These are phyloP conservation scores for Siphlonurus alternatus DNA, from an alignment of 2,888 invertebrate genomes.

Conservation along the genomic window DNA sequence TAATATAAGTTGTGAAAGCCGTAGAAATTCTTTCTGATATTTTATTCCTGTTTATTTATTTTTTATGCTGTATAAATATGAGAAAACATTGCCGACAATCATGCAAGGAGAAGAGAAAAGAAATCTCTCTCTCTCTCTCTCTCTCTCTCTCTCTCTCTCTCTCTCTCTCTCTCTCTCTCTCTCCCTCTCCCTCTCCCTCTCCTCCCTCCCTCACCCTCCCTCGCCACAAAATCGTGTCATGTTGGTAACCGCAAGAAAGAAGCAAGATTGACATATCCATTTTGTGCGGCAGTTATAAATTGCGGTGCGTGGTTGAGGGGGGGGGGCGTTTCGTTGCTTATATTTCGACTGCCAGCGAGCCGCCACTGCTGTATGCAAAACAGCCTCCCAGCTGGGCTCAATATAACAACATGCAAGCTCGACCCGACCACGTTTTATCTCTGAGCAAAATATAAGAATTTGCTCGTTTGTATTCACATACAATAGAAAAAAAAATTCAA, in stretches of 20 bases:
- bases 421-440: neutral
- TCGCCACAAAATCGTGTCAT: neutral
- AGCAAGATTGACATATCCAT: slow-evolving; percentile 1
- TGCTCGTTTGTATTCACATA: too few relatives aligned
- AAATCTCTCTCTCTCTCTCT: neutral
- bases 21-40: too few relatives aligned
- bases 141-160: slow-evolving; percentile 1
- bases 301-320: neutral
- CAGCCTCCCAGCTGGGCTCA: neutral
- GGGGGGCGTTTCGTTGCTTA: neutral
- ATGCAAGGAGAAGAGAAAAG: too few relatives aligned
- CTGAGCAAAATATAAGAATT: too few relatives aligned
- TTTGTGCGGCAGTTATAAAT: slow-evolving; percentile 2
- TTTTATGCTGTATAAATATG: too few relatives aligned
- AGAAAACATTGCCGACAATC: too few relatives aligned
- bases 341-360: neutral
- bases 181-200: slow-evolving; percentile 2
- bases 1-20: too few relatives aligned
- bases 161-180: slow-evolving; percentile 4
- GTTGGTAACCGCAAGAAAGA: too few relatives aligned
- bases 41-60: too few relatives aligned
- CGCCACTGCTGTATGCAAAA: neutral
- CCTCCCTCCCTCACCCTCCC: neutral
- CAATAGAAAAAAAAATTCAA: too few relatives aligned
- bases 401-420: neutral